Evolutionary conservation across 1,140 invertebrate species (phyloP).

Genomic region (Asobara japonica): DNA sequence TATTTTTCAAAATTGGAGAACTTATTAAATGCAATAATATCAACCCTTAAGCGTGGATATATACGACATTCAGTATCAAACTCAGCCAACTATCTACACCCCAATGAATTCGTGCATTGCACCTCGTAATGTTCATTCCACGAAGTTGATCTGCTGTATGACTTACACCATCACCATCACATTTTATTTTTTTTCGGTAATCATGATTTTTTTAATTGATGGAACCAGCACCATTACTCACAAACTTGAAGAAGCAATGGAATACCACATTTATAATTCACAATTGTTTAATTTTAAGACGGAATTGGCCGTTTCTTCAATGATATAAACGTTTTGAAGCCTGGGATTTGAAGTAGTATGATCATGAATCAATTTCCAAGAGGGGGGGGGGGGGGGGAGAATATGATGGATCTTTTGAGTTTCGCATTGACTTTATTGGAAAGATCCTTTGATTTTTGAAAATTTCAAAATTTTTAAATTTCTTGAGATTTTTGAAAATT

Average conservation of each 20-base stretch:
- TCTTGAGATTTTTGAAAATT: background rate
- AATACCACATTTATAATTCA: background rate
- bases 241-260: background rate
- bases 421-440: too few species aligned
- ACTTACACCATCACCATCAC: background rate
- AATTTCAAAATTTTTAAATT: too few species aligned
- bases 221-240: background rate
- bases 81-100: constrained; percentile 65
- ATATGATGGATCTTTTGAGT: too few species aligned
- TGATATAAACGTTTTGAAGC: too few species aligned
- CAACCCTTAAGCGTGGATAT: constrained; percentile 35
- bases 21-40: background rate
- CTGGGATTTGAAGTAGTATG: too few species aligned
- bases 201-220: constrained; percentile 2
- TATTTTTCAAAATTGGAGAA: too few species aligned
- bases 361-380: too few species aligned
- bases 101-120: constrained; percentile 55
- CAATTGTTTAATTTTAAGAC: background rate
- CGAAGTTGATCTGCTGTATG: background rate
- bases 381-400: too few species aligned
- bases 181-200: background rate
- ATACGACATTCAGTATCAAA: constrained; percentile 57
- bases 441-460: too few species aligned
- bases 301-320: too few species aligned
- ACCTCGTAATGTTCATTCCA: constrained; percentile 34